phyloP scores from a whole-genome alignment of 2,113 vertebrate species.

The Gobius niger region DNA sequence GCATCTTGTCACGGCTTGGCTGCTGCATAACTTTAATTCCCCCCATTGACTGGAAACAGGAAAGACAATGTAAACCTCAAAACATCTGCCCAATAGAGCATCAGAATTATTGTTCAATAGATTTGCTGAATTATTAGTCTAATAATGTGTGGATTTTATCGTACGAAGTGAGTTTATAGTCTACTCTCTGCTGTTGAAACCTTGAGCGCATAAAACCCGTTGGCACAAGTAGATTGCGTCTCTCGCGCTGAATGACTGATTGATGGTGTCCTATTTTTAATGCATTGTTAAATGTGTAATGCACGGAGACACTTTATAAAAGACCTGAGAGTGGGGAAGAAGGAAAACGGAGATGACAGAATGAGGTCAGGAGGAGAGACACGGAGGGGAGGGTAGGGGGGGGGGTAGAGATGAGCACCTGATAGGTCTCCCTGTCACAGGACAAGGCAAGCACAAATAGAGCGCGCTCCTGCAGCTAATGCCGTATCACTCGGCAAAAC shows the following conservation, averaged over 20 bases:
- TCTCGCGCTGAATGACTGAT: conserved; percentile 71
- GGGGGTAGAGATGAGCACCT: conserved; percentile 65
- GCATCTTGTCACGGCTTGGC: conserved; percentile 58
- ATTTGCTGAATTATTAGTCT: conserved; percentile 6
- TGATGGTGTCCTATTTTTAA: conserved; percentile 80
- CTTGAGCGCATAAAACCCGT: conserved; percentile 52
- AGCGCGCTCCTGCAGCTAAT: conserved; percentile 48
- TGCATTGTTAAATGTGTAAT: conserved; percentile 80
- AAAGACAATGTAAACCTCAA: conserved; percentile 20
- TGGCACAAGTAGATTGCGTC: conserved; percentile 64
- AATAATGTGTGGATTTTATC: conserved; percentile 37
- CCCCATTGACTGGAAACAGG: conserved; percentile 47
- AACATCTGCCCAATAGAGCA: conserved; percentile 37
- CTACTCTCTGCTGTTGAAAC: conserved; percentile 26
- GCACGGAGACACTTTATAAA: conserved; percentile 78
- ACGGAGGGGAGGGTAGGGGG: conserved; percentile 42
- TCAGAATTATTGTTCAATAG: conserved; percentile 8
- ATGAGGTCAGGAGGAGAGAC: conserved; percentile 73
- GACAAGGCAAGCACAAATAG: conserved; percentile 73
- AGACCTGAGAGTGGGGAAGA: conserved; percentile 73
- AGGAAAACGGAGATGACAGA: conserved; percentile 74
- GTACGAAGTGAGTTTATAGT: conserved; percentile 27
- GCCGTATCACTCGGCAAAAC: conserved; percentile 55
- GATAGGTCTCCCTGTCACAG: conserved; percentile 79
- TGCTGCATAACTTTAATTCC: conserved; percentile 40